These are phyloP conservation scores for Lydus trimaculatus DNA, from an alignment of 2,888 invertebrate genomes.

Conservation along the genomic window DNA sequence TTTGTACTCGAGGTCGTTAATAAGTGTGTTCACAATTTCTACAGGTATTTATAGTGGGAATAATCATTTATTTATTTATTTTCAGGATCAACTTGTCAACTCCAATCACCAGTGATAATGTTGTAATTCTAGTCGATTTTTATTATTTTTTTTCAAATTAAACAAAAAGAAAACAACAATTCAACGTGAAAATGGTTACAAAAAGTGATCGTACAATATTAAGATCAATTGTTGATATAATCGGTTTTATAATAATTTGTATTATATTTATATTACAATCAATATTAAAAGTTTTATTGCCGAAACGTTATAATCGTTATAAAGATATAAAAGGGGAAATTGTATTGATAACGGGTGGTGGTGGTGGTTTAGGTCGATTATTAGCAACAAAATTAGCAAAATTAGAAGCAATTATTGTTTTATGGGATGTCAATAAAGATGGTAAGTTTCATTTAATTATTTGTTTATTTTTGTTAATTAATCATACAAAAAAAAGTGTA, in stretches of 20 bases:
- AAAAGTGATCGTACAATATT: conserved; percentile 61
- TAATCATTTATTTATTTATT: not conserved
- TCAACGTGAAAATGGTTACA: conserved; percentile 26
- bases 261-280: conserved; percentile 57
- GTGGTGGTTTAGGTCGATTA: conserved; percentile 83
- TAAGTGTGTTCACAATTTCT: too few relatives aligned
- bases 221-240: conserved; percentile 65
- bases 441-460: too few relatives aligned
- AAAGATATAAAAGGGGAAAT: conserved; percentile 79
- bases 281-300: conserved; percentile 61
- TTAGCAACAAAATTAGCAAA: conserved; percentile 77
- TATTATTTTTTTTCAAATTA: too few relatives aligned
- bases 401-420: conserved; percentile 79
- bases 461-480: not conserved
- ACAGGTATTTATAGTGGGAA: too few relatives aligned
- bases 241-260: conserved; percentile 51
- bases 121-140: not conserved
- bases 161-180: too few relatives aligned
- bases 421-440: conserved; percentile 89
- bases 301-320: conserved; percentile 68
- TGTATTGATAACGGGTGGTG: conserved; percentile 89
- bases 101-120: not conserved
- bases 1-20: too few relatives aligned
- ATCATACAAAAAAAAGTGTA: too few relatives aligned
- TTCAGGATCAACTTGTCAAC: not conserved